phyloP scores from a whole-genome alignment of 2,888 invertebrate genomes.

The Charanyca ferruginea region DNA sequence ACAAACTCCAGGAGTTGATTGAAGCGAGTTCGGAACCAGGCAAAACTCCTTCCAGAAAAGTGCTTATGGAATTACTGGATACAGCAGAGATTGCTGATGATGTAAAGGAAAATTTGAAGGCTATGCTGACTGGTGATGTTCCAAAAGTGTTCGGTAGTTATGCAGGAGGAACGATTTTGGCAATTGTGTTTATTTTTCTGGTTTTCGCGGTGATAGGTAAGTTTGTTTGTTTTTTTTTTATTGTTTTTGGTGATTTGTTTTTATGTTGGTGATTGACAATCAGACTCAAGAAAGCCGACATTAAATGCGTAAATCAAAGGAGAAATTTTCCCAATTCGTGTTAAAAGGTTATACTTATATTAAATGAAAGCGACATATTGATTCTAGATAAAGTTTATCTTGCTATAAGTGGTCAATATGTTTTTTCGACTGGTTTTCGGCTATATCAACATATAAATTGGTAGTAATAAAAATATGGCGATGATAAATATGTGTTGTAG shows the following conservation, averaged over 20 bases:
- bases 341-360: too few relatives aligned
- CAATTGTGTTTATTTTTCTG: constrained; percentile 76
- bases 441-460: not conserved
- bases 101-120: constrained; percentile 91
- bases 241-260: constrained; percentile 21
- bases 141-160: constrained; percentile 80
- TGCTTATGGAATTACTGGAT: constrained; percentile 91
- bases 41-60: constrained; percentile 87
- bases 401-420: constrained; percentile 37
- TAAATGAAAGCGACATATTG: constrained; percentile 21
- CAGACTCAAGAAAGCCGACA: too few relatives aligned
- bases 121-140: constrained; percentile 86
- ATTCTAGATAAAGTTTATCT: constrained; percentile 43
- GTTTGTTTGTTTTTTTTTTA: constrained; percentile 64
- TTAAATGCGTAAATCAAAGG: not conserved
- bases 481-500: not conserved
- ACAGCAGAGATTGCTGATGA: constrained; percentile 91
- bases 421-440: constrained; percentile 1
- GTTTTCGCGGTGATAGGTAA: constrained; percentile 82
- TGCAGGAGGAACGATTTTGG: constrained; percentile 74
- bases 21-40: constrained; percentile 77
- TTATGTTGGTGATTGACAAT: too few relatives aligned
- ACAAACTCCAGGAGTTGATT: constrained; percentile 75
- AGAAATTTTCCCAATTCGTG: not conserved
- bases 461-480: not conserved